Base-by-base conservation (phyloP, 2,888 invertebrate species). In the Orthosia gothica region DNA sequence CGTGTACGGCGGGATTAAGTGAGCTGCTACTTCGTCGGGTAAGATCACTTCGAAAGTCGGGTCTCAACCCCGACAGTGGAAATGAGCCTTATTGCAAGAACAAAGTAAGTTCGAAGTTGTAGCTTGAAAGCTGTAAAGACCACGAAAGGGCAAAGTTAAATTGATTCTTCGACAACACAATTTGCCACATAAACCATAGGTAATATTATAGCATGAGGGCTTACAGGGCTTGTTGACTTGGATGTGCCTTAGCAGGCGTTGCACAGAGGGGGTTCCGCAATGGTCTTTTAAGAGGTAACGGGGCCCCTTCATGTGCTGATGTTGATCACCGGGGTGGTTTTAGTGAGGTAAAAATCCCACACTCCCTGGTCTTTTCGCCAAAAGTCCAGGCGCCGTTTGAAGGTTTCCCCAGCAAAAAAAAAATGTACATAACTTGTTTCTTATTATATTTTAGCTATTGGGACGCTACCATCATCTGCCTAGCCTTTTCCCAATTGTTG, bases 41-140 rank as follows among this genome's bases (percentile, higher is more conserved):
- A 47, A 20, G 47, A 79, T 54, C 40, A 50, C 54, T 45, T 80
- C 15, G 18, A 49, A 15, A 61, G 18, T 20, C 1, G 20, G 26
- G 2, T 55, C 47, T n/a, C n/a, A 20, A 32, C 18, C 15, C 20
- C 13, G 20, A 15, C 61, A 20, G 0, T 40, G 15, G 16, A 32
- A 58, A 69, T 69, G 23, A 47, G 18, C 12, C 45, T 50, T 59
- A 61, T 40, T 52, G 18, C 3, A 16, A 16, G 23, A 74, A 49
- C 68, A 78, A 40, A 70, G 32, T n/a, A 26, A 70, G 16, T 32
- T 49, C 15, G 1, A 47, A 59, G 15, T 74, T 52, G 15, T 16
- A 59, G 13, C 23, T 5, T 49, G 55, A 40, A 23, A 47, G 61
- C 47, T 61, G 15, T 57, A 18, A 57, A 32, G 12, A 47, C 45